Evolutionary conservation across 2,797 vertebrate species (phyloP).

Genomic region (Sylvia borin): DNA sequence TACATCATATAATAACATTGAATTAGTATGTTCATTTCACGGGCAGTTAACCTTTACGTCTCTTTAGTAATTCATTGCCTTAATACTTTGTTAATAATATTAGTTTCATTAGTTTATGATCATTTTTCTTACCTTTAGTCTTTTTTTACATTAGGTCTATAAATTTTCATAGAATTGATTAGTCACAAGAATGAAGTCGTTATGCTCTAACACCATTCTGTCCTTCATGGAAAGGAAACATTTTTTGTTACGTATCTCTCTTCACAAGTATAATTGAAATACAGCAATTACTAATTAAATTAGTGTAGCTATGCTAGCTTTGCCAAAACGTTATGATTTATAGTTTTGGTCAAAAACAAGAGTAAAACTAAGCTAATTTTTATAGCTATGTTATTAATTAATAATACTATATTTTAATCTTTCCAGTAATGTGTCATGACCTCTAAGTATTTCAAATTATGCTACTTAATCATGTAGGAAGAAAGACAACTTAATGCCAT

Average conservation of each 20-base stretch:
- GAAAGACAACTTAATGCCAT: neutral
- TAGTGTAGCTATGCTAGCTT: neutral
- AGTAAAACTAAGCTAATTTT: neutral
- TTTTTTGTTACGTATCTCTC: neutral
- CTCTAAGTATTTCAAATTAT: neutral
- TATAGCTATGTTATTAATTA: neutral
- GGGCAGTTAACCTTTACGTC: conserved; percentile 50
- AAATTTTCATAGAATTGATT: conserved; percentile 53
- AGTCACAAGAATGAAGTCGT: conserved; percentile 28
- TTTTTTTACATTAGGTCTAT: conserved; percentile 43
- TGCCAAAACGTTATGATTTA: conserved; percentile 10
- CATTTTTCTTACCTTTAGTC: conserved; percentile 34
- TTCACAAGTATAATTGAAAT: conserved; percentile 27
- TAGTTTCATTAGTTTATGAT: conserved; percentile 54
- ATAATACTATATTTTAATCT: neutral
- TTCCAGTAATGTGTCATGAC: neutral
- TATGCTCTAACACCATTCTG: neutral
- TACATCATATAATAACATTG: conserved; percentile 27
- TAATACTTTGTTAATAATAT: conserved; percentile 51
- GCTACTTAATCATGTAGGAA: neutral
- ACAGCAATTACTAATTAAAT: conserved; percentile 9
- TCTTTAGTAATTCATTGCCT: conserved; percentile 49
- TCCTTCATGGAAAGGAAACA: neutral
- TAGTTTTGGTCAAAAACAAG: neutral
- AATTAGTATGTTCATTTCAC: conserved; percentile 62